These are phyloP conservation scores for Panthera tigris DNA, from an alignment of 2,113 vertebrate species.

Conservation along the genomic window DNA sequence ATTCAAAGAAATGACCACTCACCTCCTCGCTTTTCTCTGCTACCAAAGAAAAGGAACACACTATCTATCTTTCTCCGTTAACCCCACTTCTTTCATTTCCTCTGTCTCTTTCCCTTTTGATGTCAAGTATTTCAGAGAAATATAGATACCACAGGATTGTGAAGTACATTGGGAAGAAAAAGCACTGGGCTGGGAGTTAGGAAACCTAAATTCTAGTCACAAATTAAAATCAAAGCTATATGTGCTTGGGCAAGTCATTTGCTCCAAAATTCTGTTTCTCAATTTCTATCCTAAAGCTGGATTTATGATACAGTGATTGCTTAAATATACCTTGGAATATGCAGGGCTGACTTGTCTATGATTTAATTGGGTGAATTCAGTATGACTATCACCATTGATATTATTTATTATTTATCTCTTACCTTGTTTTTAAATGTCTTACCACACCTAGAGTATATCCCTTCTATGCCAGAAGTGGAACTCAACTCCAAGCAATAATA, in stretches of 20 bases:
- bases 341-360: neutral
- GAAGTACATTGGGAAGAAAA: neutral
- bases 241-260: slow-evolving; percentile 20
- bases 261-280: slow-evolving; percentile 40
- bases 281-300: slow-evolving; percentile 23
- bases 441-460: neutral
- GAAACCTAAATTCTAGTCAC: neutral
- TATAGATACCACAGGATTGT: neutral
- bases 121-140: neutral
- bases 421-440: slow-evolving; percentile 31
- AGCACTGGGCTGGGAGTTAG: neutral
- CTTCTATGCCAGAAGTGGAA: neutral
- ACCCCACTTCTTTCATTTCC: neutral
- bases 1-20: slow-evolving; percentile 29
- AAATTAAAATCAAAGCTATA: slow-evolving; percentile 26
- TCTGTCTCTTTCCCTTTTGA: neutral
- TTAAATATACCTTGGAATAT: slow-evolving; percentile 12
- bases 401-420: slow-evolving; percentile 35
- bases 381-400: neutral
- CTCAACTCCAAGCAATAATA: neutral
- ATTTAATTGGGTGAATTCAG: slow-evolving; percentile 2
- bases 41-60: slow-evolving; percentile 1
- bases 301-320: slow-evolving; percentile 8
- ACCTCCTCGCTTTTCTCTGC: slow-evolving; percentile 13
- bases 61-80: slow-evolving; percentile 1